Evolutionary conservation across 2,797 vertebrate genomes (phyloP).

Genomic region (Eleutherodactylus coqui): DNA sequence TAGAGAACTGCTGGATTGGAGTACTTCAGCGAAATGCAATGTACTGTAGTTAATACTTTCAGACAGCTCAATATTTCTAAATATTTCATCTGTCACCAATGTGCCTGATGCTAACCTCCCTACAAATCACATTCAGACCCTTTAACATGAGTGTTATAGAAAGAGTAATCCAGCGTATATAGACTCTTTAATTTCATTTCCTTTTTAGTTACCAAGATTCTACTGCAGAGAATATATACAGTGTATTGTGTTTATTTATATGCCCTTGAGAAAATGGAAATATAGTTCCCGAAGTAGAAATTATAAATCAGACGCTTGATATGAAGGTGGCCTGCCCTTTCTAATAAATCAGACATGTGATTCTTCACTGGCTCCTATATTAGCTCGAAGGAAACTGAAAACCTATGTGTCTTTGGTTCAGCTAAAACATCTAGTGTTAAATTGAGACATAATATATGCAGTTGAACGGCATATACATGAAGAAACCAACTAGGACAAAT

Average conservation of each 20-base stretch:
- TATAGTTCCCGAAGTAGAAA: background rate
- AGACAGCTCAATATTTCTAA: background rate
- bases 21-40: background rate
- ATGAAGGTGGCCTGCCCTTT: too few relatives aligned
- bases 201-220: background rate
- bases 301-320: too few relatives aligned
- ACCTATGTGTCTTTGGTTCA: too few relatives aligned
- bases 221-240: background rate
- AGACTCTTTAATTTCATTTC: background rate
- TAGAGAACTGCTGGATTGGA: background rate
- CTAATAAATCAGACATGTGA: too few relatives aligned
- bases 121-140: background rate
- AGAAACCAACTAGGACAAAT: too few relatives aligned
- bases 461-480: too few relatives aligned
- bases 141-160: background rate
- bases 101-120: background rate
- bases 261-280: background rate
- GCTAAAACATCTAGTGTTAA: too few relatives aligned
- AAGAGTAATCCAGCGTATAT: background rate
- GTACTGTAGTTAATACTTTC: constrained; percentile 4
- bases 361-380: too few relatives aligned
- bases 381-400: too few relatives aligned
- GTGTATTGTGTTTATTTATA: background rate
- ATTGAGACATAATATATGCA: too few relatives aligned
- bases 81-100: constrained; percentile 14